Conservation (phyloP, 2,888 invertebrate species). For the Acanthopleura granulata region DNA sequence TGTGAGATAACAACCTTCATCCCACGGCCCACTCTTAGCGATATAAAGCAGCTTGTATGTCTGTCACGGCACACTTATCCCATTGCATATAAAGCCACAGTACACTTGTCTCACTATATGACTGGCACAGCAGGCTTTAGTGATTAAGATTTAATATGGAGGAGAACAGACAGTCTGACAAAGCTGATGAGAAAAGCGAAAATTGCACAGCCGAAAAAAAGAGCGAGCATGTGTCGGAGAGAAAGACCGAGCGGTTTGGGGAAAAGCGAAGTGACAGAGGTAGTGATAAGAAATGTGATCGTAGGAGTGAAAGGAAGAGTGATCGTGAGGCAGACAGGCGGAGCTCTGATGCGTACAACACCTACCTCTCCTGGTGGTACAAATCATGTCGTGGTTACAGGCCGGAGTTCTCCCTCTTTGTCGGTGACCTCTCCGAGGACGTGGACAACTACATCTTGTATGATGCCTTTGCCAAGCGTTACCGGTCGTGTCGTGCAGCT, state of each 20-base stretch:
- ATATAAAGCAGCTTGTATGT: no score
- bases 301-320: background rate
- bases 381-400: constrained; percentile 36
- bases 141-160: no score
- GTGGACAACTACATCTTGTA: constrained; percentile 95
- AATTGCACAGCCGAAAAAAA: no score
- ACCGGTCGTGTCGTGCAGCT: constrained; percentile 92
- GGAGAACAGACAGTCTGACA: no score
- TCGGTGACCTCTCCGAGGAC: constrained; percentile 92
- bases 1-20: no score
- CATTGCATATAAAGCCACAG: no score
- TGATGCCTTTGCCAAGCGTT: constrained; percentile 90
- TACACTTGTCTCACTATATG: no score
- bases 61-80: no score
- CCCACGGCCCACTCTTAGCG: no score
- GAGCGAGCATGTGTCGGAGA: background rate
- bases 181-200: no score
- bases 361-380: background rate
- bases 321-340: background rate
- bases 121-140: no score
- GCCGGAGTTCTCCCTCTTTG: constrained; percentile 92
- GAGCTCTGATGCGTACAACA: background rate
- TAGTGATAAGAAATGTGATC: background rate
- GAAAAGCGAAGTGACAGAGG: background rate
- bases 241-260: background rate